Percentiles rank a stretch among this genome's conserved stretches.
Conservation (phyloP, 2,113 vertebrate species). For the Galeopterus variegatus region DNA sequence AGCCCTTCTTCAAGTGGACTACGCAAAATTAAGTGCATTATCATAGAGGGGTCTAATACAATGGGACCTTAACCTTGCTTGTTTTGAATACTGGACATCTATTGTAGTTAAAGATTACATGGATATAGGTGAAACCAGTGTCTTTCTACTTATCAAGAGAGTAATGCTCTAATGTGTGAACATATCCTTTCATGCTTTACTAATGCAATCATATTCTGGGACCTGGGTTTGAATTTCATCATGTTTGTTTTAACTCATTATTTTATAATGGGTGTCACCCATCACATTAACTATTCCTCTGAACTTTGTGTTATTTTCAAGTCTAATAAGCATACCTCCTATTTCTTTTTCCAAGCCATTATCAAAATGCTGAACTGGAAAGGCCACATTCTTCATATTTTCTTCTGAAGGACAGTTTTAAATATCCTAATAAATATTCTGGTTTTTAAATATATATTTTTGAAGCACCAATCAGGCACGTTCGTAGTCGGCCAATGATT, state of each 20-base stretch:
- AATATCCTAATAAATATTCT: not conserved
- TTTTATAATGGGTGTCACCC: not conserved
- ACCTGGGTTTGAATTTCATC: not conserved
- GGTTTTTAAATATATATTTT: not conserved
- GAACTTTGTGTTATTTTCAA: conserved; percentile 13
- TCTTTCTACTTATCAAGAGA: not conserved
- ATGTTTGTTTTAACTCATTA: not conserved
- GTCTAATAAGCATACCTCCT: not conserved
- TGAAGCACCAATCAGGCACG: not conserved
- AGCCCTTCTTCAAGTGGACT: not conserved
- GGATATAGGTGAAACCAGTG: not conserved
- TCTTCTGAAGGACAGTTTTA: conserved; percentile 30
- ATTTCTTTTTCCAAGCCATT: not conserved
- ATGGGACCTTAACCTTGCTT: not conserved
- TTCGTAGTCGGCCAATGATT: not conserved
- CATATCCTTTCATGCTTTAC: not conserved
- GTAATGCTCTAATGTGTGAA: not conserved
- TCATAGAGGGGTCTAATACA: not conserved
- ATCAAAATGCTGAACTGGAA: conserved; percentile 22
- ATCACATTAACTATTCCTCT: not conserved
- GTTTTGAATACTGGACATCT: not conserved
- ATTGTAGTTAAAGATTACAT: not conserved
- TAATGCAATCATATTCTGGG: not conserved
- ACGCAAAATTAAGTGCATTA: not conserved
- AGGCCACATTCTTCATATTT: not conserved